A percentile compares a stretch with the other conserved stretches of the same genome.
Evolutionary conservation across 2,888 invertebrate genomes (phyloP).

Genomic region (Leucozona laternaria): DNA sequence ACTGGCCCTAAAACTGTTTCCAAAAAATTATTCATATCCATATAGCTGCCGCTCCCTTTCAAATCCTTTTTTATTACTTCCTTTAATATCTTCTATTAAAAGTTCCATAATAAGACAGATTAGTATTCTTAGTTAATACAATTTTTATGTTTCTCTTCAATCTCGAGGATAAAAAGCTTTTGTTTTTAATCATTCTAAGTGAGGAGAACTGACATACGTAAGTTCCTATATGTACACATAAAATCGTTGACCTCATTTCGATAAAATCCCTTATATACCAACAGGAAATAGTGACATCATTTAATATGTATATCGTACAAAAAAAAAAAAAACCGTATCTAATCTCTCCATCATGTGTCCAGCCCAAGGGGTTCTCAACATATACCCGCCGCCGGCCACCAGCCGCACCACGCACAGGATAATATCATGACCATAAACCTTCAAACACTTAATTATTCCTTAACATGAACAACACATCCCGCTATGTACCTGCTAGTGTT

Average conservation of each 20-base stretch:
- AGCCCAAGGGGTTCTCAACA: neutral
- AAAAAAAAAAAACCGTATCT: constrained; percentile 4
- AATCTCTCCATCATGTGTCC: constrained; percentile 1
- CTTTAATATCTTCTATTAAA: neutral
- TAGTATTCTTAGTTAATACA: neutral
- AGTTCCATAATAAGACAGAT: neutral
- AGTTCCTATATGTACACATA: neutral
- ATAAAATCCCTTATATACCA: neutral
- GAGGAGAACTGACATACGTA: too few relatives aligned
- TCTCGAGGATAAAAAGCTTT: neutral
- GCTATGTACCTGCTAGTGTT: neutral
- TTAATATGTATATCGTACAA: neutral
- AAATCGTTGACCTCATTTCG: neutral
- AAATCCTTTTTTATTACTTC: neutral
- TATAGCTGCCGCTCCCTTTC: neutral
- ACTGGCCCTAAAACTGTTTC: too few relatives aligned
- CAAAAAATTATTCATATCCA: neutral
- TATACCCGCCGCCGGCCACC: too few relatives aligned
- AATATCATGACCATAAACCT: neutral
- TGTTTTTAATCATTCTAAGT: constrained; percentile 23
- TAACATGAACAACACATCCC: constrained; percentile 29
- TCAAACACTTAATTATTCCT: constrained; percentile 25
- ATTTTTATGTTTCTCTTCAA: constrained; percentile 5
- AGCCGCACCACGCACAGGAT: neutral
- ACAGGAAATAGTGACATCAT: constrained; percentile 13